phyloP scores from a whole-genome alignment of 2,888 invertebrate genomes.

The Lymantria dispar region DNA sequence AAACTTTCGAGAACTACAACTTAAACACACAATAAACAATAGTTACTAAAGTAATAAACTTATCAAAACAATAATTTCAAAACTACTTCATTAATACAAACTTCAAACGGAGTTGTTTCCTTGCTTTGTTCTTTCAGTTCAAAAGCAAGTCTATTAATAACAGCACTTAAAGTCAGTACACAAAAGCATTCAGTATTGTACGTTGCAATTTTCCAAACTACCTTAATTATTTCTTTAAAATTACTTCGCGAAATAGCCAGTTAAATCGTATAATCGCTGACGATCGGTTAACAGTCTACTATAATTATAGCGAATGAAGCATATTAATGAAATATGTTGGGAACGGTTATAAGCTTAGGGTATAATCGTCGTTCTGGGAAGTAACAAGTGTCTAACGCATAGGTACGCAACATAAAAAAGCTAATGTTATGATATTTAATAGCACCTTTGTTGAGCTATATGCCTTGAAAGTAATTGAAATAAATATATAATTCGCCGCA shows the following conservation, averaged over 20 bases:
- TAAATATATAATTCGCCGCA: no score
- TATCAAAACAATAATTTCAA: conserved; percentile 5
- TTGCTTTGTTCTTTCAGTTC: conserved; percentile 7
- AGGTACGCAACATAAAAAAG: not conserved
- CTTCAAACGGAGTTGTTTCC: conserved; percentile 12
- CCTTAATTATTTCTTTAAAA: conserved; percentile 12
- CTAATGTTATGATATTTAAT: not conserved
- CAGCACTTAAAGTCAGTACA: conserved; percentile 4
- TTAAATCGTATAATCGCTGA: conserved; percentile 45
- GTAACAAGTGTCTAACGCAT: conserved; percentile 41
- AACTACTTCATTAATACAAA: conserved; percentile 9
- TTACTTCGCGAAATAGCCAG: conserved; percentile 27
- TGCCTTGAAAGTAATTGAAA: no score
- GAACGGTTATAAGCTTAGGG: conserved; percentile 58
- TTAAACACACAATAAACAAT: no score
- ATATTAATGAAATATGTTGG: conserved; percentile 63
- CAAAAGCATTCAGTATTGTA: conserved; percentile 7
- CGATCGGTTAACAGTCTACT: conserved; percentile 39
- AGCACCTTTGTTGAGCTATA: no score
- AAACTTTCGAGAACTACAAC: no score
- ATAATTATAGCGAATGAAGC: conserved; percentile 50
- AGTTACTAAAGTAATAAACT: conserved; percentile 4
- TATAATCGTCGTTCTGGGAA: conserved; percentile 60
- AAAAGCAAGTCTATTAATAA: conserved; percentile 18
- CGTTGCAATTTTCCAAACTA: conserved; percentile 31